phyloP scores from a whole-genome alignment of 2,797 vertebrate species.

The Tokudaia tokunoshimensis region DNA sequence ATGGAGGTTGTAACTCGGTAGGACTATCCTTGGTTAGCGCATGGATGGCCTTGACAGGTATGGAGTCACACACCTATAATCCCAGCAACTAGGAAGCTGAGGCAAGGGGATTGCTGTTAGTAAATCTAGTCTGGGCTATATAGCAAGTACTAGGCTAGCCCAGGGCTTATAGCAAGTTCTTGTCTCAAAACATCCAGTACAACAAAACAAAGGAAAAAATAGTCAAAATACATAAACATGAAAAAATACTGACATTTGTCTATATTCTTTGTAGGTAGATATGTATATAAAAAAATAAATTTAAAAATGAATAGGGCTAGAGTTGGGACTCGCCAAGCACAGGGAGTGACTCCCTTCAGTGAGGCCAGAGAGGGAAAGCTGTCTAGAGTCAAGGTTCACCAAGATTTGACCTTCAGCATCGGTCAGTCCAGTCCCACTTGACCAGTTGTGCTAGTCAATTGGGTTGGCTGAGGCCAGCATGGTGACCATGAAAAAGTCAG shows the following conservation, averaged over 20 bases:
- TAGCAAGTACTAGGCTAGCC: not conserved
- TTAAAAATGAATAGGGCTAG: not conserved
- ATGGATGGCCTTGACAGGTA: not conserved
- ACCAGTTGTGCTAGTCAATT: rapidly evolving
- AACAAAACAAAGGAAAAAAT: not conserved
- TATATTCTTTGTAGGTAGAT: not conserved
- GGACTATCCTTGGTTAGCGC: not conserved
- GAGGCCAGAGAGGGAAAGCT: not conserved
- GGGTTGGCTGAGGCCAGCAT: no score
- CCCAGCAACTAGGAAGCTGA: not conserved
- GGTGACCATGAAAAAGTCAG: not conserved
- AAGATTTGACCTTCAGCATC: not conserved
- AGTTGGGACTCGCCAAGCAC: not conserved
- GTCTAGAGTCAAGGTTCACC: not conserved
- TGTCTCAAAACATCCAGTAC: not conserved
- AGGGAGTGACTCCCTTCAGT: not conserved
- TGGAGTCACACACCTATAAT: not conserved
- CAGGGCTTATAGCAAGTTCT: not conserved
- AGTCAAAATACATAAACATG: not conserved
- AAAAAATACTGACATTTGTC: not conserved
- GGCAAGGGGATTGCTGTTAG: not conserved
- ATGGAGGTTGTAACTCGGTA: no score
- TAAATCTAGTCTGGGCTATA: not conserved
- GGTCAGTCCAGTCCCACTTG: no score
- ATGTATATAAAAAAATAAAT: not conserved